A percentile compares a stretch with the other conserved stretches of the same genome.
Conservation (phyloP, 2,888 invertebrate species). For the Bruchidius siliquastri region DNA sequence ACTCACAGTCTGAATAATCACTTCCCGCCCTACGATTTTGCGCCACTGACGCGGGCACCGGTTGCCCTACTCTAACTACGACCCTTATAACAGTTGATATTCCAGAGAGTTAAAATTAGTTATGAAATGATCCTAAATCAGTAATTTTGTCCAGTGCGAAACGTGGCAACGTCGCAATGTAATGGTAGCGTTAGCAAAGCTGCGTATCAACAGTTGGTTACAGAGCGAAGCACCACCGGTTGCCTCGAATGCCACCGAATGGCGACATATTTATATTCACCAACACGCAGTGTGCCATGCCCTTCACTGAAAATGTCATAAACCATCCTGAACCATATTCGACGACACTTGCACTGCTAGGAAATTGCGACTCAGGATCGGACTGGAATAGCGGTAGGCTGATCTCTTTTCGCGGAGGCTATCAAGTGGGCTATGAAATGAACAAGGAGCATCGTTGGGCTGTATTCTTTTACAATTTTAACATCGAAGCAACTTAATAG, state of each 20-base stretch:
- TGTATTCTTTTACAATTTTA: too few species aligned
- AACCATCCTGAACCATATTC: neutral
- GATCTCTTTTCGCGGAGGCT: too few species aligned
- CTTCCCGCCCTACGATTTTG: too few species aligned
- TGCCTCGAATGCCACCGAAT: neutral
- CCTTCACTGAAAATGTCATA: neutral
- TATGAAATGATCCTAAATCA: too few species aligned
- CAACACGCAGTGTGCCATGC: neutral
- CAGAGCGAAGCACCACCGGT: neutral
- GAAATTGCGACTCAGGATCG: neutral
- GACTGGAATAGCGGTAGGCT: neutral
- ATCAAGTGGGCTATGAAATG: too few species aligned
- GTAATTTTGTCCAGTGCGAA: neutral
- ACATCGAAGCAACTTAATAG: too few species aligned
- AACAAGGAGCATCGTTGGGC: too few species aligned
- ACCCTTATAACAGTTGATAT: too few species aligned
- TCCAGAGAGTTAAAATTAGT: too few species aligned
- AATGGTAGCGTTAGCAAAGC: neutral
- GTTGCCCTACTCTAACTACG: too few species aligned
- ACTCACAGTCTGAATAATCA: too few species aligned
- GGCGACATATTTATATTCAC: neutral
- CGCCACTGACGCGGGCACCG: too few species aligned
- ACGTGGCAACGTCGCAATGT: neutral
- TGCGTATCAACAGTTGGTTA: neutral
- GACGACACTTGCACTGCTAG: neutral